phyloP scores from a whole-genome alignment of 2,113 vertebrate species.

The Embiotoca jacksoni region DNA sequence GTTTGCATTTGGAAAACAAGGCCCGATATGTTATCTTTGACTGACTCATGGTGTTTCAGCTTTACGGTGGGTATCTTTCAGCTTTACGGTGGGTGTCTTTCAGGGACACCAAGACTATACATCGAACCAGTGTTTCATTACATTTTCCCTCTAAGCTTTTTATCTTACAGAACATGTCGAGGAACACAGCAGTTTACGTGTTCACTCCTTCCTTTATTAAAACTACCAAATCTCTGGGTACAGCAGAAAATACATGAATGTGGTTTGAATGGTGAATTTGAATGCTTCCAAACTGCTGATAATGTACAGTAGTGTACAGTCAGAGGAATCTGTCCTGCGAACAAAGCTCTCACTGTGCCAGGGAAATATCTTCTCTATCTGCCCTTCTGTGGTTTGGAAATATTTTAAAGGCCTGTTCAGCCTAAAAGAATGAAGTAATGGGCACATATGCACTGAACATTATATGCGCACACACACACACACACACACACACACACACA shows the following conservation, averaged over 20 bases:
- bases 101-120: no score
- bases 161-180: neutral
- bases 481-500: no score
- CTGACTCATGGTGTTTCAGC: slow-evolving; percentile 36
- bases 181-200: neutral
- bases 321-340: slow-evolving; percentile 38
- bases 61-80: slow-evolving; percentile 31
- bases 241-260: slow-evolving; percentile 4
- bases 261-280: neutral
- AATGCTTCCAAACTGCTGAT: slow-evolving; percentile 44
- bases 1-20: slow-evolving; percentile 21
- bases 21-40: slow-evolving; percentile 42
- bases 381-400: slow-evolving; percentile 36
- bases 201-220: neutral
- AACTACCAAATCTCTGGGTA: neutral
- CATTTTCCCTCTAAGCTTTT: neutral
- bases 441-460: slow-evolving; percentile 8
- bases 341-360: slow-evolving; percentile 61
- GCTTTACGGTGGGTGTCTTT: no score
- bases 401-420: slow-evolving; percentile 8
- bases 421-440: slow-evolving; percentile 25
- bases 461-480: neutral
- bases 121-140: neutral
- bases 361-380: slow-evolving; percentile 33
- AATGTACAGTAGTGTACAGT: slow-evolving; percentile 51